Evolutionary conservation across 1,140 invertebrate species (phyloP).

Genomic region (Tyrophagus putrescentiae): DNA sequence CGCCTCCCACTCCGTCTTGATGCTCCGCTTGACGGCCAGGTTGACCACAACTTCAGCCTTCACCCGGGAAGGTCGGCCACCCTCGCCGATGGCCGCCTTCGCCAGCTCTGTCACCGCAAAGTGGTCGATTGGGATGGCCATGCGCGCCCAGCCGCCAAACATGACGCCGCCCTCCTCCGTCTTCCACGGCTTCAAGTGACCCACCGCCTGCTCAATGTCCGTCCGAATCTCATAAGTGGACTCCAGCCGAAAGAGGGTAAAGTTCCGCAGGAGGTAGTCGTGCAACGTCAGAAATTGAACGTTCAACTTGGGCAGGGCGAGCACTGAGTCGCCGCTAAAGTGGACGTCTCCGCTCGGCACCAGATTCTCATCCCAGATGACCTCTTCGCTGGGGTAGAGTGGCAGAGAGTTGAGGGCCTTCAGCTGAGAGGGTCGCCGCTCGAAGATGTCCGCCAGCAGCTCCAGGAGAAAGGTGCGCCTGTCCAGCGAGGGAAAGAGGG

Average conservation of each 20-base stretch:
- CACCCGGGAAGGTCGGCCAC: constrained; percentile 82
- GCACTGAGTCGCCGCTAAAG: constrained; percentile 81
- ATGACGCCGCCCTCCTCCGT: constrained; percentile 69
- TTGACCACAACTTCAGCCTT: constrained; percentile 85
- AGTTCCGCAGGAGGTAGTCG: constrained; percentile 94
- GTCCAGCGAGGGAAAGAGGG: too few species aligned
- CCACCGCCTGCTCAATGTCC: constrained; percentile 92
- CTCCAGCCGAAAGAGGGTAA: constrained; percentile 91
- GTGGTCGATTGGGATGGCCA: constrained; percentile 84
- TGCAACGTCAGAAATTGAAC: constrained; percentile 95
- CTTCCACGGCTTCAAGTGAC: constrained; percentile 80
- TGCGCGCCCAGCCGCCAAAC: constrained; percentile 94
- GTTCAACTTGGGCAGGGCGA: constrained; percentile 93
- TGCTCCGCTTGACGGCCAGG: constrained; percentile 68
- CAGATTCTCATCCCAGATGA: constrained; percentile 98
- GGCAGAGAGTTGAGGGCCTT: constrained; percentile 95
- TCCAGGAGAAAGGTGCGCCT: constrained; percentile 75
- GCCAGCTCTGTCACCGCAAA: constrained; percentile 81
- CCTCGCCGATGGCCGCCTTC: constrained; percentile 56
- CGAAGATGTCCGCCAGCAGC: constrained; percentile 68
- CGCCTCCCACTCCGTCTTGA: constrained; percentile 93
- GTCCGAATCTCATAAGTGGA: constrained; percentile 98
- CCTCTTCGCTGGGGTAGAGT: constrained; percentile 89
- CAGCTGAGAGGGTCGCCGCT: constrained; percentile 73
- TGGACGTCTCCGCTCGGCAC: constrained; percentile 96